Evolutionary conservation across 1,140 invertebrate species (phyloP).

Genomic region (Delia radicum): DNA sequence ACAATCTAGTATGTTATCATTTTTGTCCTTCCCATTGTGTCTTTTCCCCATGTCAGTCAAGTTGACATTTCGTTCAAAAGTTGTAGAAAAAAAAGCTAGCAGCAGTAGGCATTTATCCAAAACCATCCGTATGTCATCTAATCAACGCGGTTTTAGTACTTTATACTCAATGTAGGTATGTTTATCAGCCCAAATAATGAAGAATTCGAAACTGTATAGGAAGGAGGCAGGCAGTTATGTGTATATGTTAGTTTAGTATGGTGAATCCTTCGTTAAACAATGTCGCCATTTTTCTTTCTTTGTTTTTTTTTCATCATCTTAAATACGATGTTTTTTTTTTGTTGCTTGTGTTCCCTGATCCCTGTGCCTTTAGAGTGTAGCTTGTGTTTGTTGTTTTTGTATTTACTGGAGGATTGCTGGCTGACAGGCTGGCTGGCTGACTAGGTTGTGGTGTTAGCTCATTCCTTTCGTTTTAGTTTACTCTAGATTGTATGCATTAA

Average conservation of each 20-base stretch:
- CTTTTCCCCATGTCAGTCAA: not conserved
- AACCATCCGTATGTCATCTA: constrained; percentile 45
- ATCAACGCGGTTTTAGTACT: constrained; percentile 50
- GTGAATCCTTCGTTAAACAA: constrained; percentile 43
- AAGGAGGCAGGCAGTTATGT: not conserved
- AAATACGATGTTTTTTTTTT: not conserved
- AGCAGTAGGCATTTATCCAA: constrained; percentile 8
- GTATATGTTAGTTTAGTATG: not conserved
- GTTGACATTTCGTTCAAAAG: constrained; percentile 24
- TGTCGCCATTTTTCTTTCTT: constrained; percentile 49
- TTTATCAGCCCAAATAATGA: too few species aligned
- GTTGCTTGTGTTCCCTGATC: not conserved
- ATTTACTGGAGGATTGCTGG: not conserved
- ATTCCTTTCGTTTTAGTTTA: not conserved
- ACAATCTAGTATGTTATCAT: too few species aligned
- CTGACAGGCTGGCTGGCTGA: not conserved
- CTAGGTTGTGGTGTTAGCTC: not conserved
- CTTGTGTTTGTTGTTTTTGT: not conserved
- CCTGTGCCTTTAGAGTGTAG: not conserved
- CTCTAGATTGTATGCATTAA: constrained; percentile 8
- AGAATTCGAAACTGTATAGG: not conserved
- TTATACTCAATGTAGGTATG: too few species aligned
- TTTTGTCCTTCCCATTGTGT: too few species aligned
- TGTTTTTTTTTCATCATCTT: constrained; percentile 23
- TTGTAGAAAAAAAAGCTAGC: constrained; percentile 28